Percentiles rank a stretch among this genome's conserved stretches.
These are phyloP conservation scores for Dasyurus viverrinus DNA, from an alignment of 2,113 vertebrate species.

Conservation along the genomic window DNA sequence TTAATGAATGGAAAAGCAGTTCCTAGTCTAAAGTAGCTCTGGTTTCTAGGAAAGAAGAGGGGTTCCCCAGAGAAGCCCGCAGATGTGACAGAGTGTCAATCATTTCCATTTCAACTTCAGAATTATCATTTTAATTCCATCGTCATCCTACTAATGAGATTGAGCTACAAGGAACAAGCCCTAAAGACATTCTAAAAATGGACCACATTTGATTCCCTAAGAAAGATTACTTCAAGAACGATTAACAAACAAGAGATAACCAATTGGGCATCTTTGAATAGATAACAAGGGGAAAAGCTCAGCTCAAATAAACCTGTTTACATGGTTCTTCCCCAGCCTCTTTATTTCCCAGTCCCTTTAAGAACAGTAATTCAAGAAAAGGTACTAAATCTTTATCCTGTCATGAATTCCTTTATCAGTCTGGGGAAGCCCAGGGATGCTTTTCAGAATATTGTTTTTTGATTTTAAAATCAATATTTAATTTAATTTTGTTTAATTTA, in stretches of 20 bases:
- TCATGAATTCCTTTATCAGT: neutral
- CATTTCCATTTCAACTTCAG: neutral
- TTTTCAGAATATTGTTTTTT: neutral
- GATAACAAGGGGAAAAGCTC: neutral
- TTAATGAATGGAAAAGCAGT: neutral
- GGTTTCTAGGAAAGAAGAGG: neutral
- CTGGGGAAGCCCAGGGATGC: neutral
- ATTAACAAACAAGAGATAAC: neutral
- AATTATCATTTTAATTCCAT: neutral
- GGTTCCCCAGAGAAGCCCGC: neutral
- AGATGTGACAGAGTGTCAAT: neutral
- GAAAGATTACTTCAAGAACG: neutral
- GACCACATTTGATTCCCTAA: neutral
- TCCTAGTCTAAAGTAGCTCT: neutral
- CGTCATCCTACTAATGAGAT: neutral
- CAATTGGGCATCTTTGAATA: neutral
- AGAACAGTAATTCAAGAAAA: neutral
- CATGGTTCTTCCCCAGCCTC: neutral
- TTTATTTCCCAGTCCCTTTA: neutral
- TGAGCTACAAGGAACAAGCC: neutral
- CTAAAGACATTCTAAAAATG: neutral
- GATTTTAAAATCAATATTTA: too few relatives aligned
- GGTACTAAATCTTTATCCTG: neutral
- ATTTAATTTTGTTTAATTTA: too few relatives aligned
- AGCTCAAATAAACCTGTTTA: neutral